phyloP scores from a whole-genome alignment of 2,113 vertebrate species.

The Coracopsis vasa region DNA sequence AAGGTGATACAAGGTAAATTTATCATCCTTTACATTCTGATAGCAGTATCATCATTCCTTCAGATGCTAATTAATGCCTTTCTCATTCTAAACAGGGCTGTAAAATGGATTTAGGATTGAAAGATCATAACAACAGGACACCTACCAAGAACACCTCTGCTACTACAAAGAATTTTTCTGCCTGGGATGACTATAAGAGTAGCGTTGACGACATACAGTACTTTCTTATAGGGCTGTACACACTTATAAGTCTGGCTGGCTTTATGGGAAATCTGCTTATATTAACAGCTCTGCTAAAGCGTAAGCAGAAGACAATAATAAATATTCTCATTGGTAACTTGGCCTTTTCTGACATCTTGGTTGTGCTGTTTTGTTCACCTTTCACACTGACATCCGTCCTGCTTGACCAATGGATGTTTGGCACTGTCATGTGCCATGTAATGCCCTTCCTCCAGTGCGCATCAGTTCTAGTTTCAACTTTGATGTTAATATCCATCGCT shows the following conservation, averaged over 20 bases:
- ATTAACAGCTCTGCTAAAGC: conserved; percentile 73
- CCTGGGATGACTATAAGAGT: conserved; percentile 81
- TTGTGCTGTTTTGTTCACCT: conserved; percentile 82
- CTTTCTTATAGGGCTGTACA: conserved; percentile 84
- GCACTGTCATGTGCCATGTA: conserved; percentile 79
- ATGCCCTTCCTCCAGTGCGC: conserved; percentile 84
- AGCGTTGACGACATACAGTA: conserved; percentile 82
- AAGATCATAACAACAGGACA: conserved; percentile 68
- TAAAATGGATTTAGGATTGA: conserved; percentile 77
- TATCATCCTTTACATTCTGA: not conserved
- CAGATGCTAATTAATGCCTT: conserved; percentile 48
- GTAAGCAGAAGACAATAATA: conserved; percentile 79
- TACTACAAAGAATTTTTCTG: conserved; percentile 68
- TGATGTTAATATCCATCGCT: conserved; percentile 84
- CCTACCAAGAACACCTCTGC: conserved; percentile 62
- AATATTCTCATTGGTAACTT: conserved; percentile 83
- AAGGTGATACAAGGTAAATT: not conserved
- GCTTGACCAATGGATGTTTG: conserved; percentile 84
- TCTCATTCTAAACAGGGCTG: conserved; percentile 64
- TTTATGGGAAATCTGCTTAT: conserved; percentile 82
- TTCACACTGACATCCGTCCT: conserved; percentile 80
- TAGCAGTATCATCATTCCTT: not conserved
- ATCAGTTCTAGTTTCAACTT: conserved; percentile 81
- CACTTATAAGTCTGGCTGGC: conserved; percentile 80
- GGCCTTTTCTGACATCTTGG: conserved; percentile 85